Base-by-base conservation (phyloP, 2,888 invertebrate genomes). In the Dynastes grantii region DNA sequence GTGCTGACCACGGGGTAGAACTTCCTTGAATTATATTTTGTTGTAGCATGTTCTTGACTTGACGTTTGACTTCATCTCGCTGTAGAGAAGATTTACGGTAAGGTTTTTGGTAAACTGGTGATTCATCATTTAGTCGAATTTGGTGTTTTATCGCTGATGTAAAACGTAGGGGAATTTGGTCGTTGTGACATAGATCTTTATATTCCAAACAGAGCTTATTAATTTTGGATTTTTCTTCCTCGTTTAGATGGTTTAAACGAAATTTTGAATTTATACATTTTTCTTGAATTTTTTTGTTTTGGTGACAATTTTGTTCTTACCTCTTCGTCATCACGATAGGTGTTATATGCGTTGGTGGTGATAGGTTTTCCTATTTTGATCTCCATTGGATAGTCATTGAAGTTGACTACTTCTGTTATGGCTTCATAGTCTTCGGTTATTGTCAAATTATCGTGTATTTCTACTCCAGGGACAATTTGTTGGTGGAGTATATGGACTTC, bases 81-180 rank as follows among this genome's bases (percentile, higher is more conserved):
- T 16, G 16, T 16, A 16, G 16, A 16, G 16, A 0, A 16, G 16
- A 16, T 16, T 16, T 16, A 16, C 16, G 16, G 16, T 16, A 16
- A 16, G 16, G 16, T 16, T 16, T 16, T 0, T 16, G 16, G 16
- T 16, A 16, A 16, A 16, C 16, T 11, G 82, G 81, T 49, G 76
- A 80, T 76, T 83, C 81, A 37, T 79, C 79, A 9, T 68, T 79
- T 22, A 80, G 55, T 13, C 70, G 70, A 13, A 82, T 82, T 58
- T 63, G 63, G 49, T 84, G 81, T 83, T 83, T 80, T 16, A 16
- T 16, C 16, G 16, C 16, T 16, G 16, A 16, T 16, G 16, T 16
- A 16, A 82, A 81, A 75, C 76, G 77, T 6, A 9, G 76, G 78
- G 8, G 53, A 37, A 58, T 61, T 16, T 16, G 13, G 75, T 81